Conservation (phyloP, 64 coral and sea anemone genomes). For the Exaiptasia diaphana region DNA sequence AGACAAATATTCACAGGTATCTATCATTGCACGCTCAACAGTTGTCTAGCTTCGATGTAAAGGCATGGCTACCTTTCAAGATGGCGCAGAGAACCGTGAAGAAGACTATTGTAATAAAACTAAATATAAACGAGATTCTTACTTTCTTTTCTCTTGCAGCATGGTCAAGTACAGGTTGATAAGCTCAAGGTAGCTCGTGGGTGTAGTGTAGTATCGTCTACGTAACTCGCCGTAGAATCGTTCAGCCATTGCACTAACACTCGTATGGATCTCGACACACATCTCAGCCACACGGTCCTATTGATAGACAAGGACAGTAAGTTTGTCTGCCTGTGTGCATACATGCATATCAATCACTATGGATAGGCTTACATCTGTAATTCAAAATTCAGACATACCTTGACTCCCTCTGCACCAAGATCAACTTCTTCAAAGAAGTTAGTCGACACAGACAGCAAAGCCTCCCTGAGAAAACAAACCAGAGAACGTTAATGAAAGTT, state of each 20-base stretch:
- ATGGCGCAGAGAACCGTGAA: too few relatives aligned
- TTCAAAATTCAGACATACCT: slow-evolving; percentile 55
- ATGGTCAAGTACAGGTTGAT: slow-evolving; percentile 94
- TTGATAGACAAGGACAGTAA: not conserved
- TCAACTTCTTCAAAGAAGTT: slow-evolving; percentile 99
- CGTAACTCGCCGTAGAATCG: slow-evolving; percentile 88
- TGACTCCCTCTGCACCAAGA: slow-evolving; percentile 86
- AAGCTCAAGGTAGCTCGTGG: slow-evolving; percentile 94
- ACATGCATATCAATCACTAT: not conserved
- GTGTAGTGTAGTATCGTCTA: slow-evolving; percentile 93
- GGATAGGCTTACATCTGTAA: not conserved
- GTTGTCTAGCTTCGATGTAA: too few relatives aligned
- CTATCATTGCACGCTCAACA: too few relatives aligned
- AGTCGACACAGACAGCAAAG: slow-evolving; percentile 80
- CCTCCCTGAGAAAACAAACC: slow-evolving; percentile 69
- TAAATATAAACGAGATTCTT: too few relatives aligned
- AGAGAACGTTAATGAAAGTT: not conserved
- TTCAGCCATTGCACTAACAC: slow-evolving; percentile 88
- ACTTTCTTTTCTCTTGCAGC: slow-evolving; percentile 96
- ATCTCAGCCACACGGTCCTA: slow-evolving; percentile 75
- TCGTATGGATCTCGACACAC: slow-evolving; percentile 96
- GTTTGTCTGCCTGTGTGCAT: not conserved
- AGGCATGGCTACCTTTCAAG: too few relatives aligned
- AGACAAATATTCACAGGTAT: too few relatives aligned
- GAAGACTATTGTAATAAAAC: too few relatives aligned